These are phyloP conservation scores for Colletes latitarsis DNA, from an alignment of 1,140 invertebrate genomes.

Conservation along the genomic window DNA sequence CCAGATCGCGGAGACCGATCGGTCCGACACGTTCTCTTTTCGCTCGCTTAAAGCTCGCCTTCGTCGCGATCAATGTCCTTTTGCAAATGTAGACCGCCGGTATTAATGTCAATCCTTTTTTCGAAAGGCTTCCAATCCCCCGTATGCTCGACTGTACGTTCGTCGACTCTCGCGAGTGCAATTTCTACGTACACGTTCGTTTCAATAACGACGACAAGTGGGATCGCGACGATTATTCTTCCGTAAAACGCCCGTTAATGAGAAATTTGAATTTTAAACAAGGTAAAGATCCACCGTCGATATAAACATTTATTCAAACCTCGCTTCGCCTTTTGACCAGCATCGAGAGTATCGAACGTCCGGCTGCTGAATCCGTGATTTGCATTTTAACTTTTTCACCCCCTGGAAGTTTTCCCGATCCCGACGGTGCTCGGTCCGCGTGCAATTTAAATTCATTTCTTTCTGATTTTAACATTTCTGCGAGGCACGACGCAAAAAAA, in stretches of 20 bases:
- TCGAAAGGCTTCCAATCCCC: not conserved
- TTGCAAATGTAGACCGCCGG: not conserved
- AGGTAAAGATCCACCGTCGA: not conserved
- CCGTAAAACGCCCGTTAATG: not conserved
- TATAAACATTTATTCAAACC: constrained; percentile 30
- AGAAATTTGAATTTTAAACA: constrained; percentile 30
- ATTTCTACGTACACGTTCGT: not conserved
- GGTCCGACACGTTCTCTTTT: not conserved
- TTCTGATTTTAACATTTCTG: constrained; percentile 8
- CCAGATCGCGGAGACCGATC: not conserved
- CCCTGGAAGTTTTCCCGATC: not conserved
- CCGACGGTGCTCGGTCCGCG: too few species aligned
- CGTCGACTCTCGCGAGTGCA: not conserved
- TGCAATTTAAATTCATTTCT: constrained; percentile 37
- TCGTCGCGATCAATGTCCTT: not conserved
- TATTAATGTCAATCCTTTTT: not conserved
- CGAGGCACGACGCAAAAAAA: not conserved
- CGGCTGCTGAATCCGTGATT: constrained; percentile 8
- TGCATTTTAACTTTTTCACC: constrained; percentile 29
- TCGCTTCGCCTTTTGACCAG: constrained; percentile 1
- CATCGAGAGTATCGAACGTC: constrained; percentile 16
- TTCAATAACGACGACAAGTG: not conserved
- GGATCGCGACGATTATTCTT: not conserved
- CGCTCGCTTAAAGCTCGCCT: not conserved
- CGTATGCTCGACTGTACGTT: not conserved